Evolutionary conservation across 2,888 invertebrate genomes (phyloP), one percentile per base, ranked within the genome.

Genomic region (Drepanosiphum platanoidis): DNA sequence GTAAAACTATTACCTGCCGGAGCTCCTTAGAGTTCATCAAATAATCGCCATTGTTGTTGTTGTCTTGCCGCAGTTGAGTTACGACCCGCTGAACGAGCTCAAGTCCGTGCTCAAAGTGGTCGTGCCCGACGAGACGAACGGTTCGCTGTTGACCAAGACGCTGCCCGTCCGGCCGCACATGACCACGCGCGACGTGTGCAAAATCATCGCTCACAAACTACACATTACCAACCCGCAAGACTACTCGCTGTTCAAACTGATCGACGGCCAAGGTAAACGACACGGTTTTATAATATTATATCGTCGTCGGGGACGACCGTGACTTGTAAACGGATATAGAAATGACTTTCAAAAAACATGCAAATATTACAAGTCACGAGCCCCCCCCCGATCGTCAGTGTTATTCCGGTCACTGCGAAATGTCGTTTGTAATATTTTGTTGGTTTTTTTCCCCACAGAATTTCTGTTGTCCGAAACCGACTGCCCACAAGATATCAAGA

Each of bases 171-270:
- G 97, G 88, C 97, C 97, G 0, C 96, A 96, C 88, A 97, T 97
- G 91, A 95, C 96, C 39, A 96, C 97, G 0, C 93, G 95, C 80
- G 97, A 98, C 90, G 94, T 98, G 83, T 97, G 97, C 91, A 94
- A 97, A 80, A 96, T 97, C 89, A 95, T 98, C 86, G 98, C 98
- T 27, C 97, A 97, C 89, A 97, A 97, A 89, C 96, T 97, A 86
- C 94, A 95, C 89, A 96, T 98, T 88, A 97, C 97, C 86, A 98
- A 98, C 91, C 97, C 98, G 30, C 97, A 97, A 90, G 98, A 98
- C 90, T 98, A 97, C 89, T 97, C 96, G 84, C 92, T 98, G 84
- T 98, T 96, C 89, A 94, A 96, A 87, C 91, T 97, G 86, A 94
- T 96, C 86, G 95, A 96, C 89, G 97, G 97, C 88, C 95, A 96